These are phyloP conservation scores for Myopa testacea DNA, from an alignment of 2,888 invertebrate genomes.

Conservation along the genomic window DNA sequence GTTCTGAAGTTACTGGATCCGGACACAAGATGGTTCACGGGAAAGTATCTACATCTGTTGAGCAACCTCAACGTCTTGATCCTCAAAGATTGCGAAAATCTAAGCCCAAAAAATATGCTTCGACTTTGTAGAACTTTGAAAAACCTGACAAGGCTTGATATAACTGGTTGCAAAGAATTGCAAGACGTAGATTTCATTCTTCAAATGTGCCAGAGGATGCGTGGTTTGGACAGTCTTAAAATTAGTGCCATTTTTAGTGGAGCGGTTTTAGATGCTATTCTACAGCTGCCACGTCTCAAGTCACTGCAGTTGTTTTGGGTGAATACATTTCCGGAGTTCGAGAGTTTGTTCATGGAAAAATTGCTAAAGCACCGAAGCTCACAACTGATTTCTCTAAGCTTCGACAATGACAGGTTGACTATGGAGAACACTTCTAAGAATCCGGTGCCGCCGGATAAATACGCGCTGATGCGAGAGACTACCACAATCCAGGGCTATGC, in stretches of 20 bases:
- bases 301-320: slow-evolving; percentile 47
- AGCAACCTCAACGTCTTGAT: slow-evolving; percentile 44
- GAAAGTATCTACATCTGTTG: slow-evolving; percentile 44
- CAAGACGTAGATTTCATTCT: slow-evolving; percentile 42
- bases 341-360: slow-evolving; percentile 22
- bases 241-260: slow-evolving; percentile 44
- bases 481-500: slow-evolving; percentile 45
- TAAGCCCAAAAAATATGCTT: slow-evolving; percentile 40
- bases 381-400: slow-evolving; percentile 39
- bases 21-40: slow-evolving; percentile 44
- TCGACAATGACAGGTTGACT: slow-evolving; percentile 45
- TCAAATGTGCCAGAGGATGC: slow-evolving; percentile 36
- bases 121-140: slow-evolving; percentile 26
- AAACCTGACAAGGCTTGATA: slow-evolving; percentile 42
- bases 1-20: slow-evolving; percentile 44
- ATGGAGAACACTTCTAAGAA: slow-evolving; percentile 45
- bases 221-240: slow-evolving; percentile 41
- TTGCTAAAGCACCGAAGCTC: slow-evolving; percentile 20
- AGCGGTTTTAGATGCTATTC: slow-evolving; percentile 38
- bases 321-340: slow-evolving; percentile 36
- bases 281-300: slow-evolving; percentile 38
- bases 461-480: slow-evolving; percentile 48
- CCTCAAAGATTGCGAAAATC: slow-evolving; percentile 45
- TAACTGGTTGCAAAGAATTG: slow-evolving; percentile 45
- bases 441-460: slow-evolving; percentile 37